These are phyloP conservation scores for Ferdinandea cuprea DNA, from an alignment of 2,888 invertebrate genomes.

Conservation along the genomic window DNA sequence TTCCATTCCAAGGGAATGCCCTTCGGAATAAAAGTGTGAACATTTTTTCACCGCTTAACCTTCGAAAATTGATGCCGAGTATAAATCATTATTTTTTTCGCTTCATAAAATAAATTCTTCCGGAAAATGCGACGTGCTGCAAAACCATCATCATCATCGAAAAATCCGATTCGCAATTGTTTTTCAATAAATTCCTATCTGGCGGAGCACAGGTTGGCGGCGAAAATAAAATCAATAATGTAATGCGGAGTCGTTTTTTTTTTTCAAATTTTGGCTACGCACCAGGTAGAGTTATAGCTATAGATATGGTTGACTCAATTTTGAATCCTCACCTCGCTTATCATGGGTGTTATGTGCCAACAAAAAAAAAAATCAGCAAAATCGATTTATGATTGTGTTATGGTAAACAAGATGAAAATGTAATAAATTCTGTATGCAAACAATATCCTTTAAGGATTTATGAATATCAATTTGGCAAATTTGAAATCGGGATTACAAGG, in stretches of 20 bases:
- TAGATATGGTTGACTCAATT: conserved; percentile 59
- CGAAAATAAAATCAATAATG: conserved; percentile 54
- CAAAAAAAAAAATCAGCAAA: conserved; percentile 14
- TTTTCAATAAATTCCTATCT: neutral
- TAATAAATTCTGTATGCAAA: conserved; percentile 51
- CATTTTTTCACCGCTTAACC: neutral
- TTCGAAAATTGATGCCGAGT: neutral
- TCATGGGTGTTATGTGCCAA: conserved; percentile 18
- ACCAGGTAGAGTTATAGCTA: conserved; percentile 49
- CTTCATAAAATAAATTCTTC: neutral
- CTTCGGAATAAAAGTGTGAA: neutral
- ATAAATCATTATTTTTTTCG: neutral
- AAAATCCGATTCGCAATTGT: conserved; percentile 20
- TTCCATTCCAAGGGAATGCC: too few relatives aligned
- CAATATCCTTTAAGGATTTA: conserved; percentile 32
- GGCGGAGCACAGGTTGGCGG: neutral
- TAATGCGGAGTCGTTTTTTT: conserved; percentile 57
- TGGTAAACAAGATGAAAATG: conserved; percentile 27
- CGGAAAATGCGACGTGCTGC: neutral
- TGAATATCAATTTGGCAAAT: conserved; percentile 56
- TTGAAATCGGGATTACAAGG: conserved; percentile 28
- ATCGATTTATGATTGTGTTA: conserved; percentile 46
- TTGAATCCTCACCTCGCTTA: conserved; percentile 9
- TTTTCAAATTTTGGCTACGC: conserved; percentile 49
- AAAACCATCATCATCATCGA: neutral